Evolutionary conservation across 2,113 vertebrate genomes (phyloP), one percentile per base, ranked within the genome.

Genomic region (Chionodraco myersi): DNA sequence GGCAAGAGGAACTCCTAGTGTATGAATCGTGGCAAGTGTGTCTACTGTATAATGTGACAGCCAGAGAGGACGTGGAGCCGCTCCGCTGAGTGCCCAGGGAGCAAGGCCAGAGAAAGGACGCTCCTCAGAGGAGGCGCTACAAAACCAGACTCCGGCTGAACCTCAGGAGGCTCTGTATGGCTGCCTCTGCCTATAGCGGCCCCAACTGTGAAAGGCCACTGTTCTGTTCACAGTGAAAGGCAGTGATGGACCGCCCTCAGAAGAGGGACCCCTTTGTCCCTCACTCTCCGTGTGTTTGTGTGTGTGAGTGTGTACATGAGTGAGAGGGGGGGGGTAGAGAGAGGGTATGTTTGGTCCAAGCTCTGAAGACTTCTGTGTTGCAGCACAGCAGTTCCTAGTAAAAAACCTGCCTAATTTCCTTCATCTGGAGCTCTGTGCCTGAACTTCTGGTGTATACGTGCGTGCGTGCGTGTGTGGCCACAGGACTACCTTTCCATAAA

Each of bases 151-250:
- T 89, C 80, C 60, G 4, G 77, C 89, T 91, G 80, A 88, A 91
- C 91, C 90, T 89, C 58, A 13, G 69, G 82, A 82, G 74, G 80
- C 83, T 79, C 86, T 92, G 89, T 89, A 91, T 82, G 85, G 91
- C 85, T 85, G 82, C 66, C 84, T 86, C 85, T 87, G 85, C 88
- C 84, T 86, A 90, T 86, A 80, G 82, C 49, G 80, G 89, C 88
- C 86, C 89, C 84, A 74, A 79, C 84, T 92, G 90, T 93, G 89
- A 93, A 93, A 91, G 91, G 83, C 88, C 86, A 88, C 90, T 94
- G 91, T 94, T 95, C 89, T 93, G 88, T 88, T 94, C 89, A 88
- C 85, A 75, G 90, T 92, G 89, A 89, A 92, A 94, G 91, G 86
- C 91, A 89, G 93, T 88, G 90, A 94, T 92, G 88, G 91, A 87